These are phyloP conservation scores for Acromyrmex charruanus DNA, from an alignment of 1,140 invertebrate species.

Conservation along the genomic window DNA sequence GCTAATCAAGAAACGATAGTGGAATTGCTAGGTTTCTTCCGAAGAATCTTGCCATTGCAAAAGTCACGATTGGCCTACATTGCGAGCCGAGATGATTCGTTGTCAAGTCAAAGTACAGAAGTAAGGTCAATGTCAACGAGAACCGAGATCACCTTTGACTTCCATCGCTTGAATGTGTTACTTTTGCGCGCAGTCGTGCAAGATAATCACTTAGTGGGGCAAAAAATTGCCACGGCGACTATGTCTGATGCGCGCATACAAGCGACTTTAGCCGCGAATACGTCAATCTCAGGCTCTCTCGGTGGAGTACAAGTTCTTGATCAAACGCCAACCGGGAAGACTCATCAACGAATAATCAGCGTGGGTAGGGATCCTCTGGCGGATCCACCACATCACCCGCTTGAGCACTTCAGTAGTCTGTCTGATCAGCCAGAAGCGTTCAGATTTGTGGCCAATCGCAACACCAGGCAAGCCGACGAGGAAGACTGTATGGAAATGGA, in stretches of 20 bases:
- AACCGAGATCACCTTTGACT: constrained; percentile 96
- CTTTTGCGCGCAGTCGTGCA: constrained; percentile 92
- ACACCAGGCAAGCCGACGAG: constrained; percentile 73
- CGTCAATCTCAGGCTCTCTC: constrained; percentile 93
- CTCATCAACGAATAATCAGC: constrained; percentile 94
- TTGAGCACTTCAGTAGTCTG: constrained; percentile 78
- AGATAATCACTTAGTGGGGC: constrained; percentile 90
- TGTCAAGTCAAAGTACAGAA: constrained; percentile 78
- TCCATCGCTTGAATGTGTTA: constrained; percentile 95
- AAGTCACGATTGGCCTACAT: constrained; percentile 79
- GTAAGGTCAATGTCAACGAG: constrained; percentile 77
- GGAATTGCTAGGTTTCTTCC: constrained; percentile 95
- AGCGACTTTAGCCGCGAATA: constrained; percentile 90
- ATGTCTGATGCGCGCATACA: constrained; percentile 96
- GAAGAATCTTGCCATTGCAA: constrained; percentile 89
- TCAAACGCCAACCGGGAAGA: constrained; percentile 93
- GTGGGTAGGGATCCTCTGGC: constrained; percentile 93
- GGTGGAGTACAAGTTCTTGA: constrained; percentile 97
- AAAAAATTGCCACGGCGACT: constrained; percentile 97
- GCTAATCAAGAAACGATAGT: constrained; percentile 98
- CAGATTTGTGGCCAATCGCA: constrained; percentile 81
- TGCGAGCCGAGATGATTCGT: constrained; percentile 77
- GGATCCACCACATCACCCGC: constrained; percentile 79
- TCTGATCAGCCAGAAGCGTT: constrained; percentile 81
- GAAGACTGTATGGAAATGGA: constrained; percentile 76